These are phyloP conservation scores for Calidris pygmaea DNA, from an alignment of 2,113 vertebrate species.

Conservation along the genomic window DNA sequence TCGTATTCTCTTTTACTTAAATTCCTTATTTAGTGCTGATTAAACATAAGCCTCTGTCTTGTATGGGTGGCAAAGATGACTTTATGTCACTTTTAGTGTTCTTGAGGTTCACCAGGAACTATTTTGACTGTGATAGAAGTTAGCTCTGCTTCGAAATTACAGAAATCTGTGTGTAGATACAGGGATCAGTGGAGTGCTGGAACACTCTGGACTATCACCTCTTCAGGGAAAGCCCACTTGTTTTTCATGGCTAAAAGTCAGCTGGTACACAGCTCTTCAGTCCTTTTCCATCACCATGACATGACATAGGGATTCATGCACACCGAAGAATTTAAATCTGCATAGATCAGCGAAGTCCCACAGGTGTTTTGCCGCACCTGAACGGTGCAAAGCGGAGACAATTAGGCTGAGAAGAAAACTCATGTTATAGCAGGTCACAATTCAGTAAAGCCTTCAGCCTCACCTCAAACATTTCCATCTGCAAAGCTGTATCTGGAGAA, in stretches of 20 bases:
- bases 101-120: background rate
- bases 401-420: slow-evolving; percentile 7
- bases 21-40: slow-evolving; percentile 14
- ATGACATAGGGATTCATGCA: background rate
- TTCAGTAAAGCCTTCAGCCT: slow-evolving; percentile 2
- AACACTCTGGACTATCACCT: background rate
- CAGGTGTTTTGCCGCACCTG: slow-evolving; percentile 34
- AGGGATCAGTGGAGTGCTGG: background rate
- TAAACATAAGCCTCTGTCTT: background rate
- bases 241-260: background rate
- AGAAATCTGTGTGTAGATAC: background rate
- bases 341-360: background rate
- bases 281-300: background rate
- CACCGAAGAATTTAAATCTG: background rate
- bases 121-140: background rate
- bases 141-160: background rate
- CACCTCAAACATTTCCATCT: slow-evolving; percentile 33
- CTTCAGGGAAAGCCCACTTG: background rate
- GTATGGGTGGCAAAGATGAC: background rate
- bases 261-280: background rate
- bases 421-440: background rate
- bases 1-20: background rate
- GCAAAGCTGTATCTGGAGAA: slow-evolving; percentile 30
- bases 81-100: background rate
- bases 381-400: slow-evolving; percentile 3